Evolutionary conservation across 2,888 invertebrate species (phyloP), one percentile per base, ranked within the genome.

Genomic region (Euspilapteryx auroguttella): DNA sequence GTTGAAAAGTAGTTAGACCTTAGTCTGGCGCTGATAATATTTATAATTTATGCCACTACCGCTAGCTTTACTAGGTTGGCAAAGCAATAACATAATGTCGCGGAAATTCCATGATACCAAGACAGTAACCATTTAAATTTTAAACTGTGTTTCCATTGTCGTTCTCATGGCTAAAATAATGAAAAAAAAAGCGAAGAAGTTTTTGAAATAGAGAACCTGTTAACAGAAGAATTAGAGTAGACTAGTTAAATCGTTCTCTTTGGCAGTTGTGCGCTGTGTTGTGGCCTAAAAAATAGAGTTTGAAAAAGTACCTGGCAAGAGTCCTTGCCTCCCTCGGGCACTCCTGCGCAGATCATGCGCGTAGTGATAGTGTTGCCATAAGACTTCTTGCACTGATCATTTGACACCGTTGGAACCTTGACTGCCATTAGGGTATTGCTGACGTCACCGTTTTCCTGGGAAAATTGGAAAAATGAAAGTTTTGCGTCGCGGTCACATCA

Each of bases 221-320:
- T n/a, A n/a, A n/a, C n/a, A n/a, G n/a, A n/a, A n/a, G n/a, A n/a
- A n/a, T n/a, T n/a, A n/a, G n/a, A n/a, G n/a, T n/a, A n/a, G n/a
- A n/a, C n/a, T n/a, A n/a, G n/a, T n/a, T n/a, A n/a, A n/a, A n/a
- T n/a, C n/a, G n/a, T n/a, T n/a, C n/a, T n/a, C n/a, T n/a, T n/a
- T n/a, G n/a, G n/a, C n/a, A n/a, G n/a, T n/a, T n/a, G n/a, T n/a
- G n/a, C n/a, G n/a, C n/a, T n/a, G n/a, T n/a, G n/a, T n/a, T n/a
- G n/a, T n/a, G n/a, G n/a, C n/a, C n/a, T n/a, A n/a, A n/a, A n/a
- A n/a, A n/a, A n/a, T n/a, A n/a, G n/a, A n/a, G n/a, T n/a, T n/a
- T n/a, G n/a, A n/a, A n/a, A n/a, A n/a, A n/a, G 17, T 17, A 71
- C 73, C 61, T 71, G 68, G 32, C 71, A 75, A 9, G 66, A 55